These are phyloP conservation scores for Montipora foliosa DNA, from an alignment of 64 coral and sea anemone genomes.

Conservation along the genomic window DNA sequence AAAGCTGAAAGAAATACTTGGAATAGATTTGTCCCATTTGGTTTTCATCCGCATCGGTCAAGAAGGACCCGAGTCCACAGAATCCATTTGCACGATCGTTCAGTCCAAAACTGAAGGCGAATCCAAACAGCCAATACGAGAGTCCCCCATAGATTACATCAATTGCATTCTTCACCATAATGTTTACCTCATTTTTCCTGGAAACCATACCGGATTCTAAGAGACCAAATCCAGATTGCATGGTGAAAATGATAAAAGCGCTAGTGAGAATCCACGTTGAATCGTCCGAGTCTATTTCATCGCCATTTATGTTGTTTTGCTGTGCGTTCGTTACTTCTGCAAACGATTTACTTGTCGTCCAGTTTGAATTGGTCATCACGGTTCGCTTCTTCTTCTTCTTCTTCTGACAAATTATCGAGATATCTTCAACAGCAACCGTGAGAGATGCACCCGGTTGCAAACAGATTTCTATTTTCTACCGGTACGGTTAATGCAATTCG, in stretches of 20 bases:
- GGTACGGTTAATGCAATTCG: background rate
- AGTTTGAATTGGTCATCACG: background rate
- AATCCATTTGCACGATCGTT: background rate
- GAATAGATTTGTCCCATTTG: conserved; percentile 56
- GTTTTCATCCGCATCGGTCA: conserved; percentile 47
- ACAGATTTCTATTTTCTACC: background rate
- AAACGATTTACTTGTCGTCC: background rate
- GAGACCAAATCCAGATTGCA: conserved; percentile 71
- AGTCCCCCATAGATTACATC: conserved; percentile 67
- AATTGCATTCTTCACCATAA: conserved; percentile 61
- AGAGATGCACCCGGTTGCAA: background rate
- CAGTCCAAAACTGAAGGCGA: conserved; percentile 46
- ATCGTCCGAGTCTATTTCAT: conserved; percentile 48
- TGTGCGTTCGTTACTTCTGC: too few relatives aligned
- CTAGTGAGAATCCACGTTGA: conserved; percentile 71
- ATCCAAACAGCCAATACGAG: conserved; percentile 65
- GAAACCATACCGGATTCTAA: conserved; percentile 65
- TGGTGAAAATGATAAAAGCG: conserved; percentile 72
- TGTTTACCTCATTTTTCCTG: conserved; percentile 59
- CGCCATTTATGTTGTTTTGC: background rate
- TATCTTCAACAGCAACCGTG: background rate
- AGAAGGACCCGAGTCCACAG: conserved; percentile 20
- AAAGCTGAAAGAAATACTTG: conserved; percentile 70
- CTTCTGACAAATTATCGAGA: background rate
- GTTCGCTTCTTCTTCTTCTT: background rate